Percentiles rank a stretch among this genome's conserved stretches.
Conservation (phyloP, 92 coral and sea anemone species). For the Phenganax stokvisi region DNA sequence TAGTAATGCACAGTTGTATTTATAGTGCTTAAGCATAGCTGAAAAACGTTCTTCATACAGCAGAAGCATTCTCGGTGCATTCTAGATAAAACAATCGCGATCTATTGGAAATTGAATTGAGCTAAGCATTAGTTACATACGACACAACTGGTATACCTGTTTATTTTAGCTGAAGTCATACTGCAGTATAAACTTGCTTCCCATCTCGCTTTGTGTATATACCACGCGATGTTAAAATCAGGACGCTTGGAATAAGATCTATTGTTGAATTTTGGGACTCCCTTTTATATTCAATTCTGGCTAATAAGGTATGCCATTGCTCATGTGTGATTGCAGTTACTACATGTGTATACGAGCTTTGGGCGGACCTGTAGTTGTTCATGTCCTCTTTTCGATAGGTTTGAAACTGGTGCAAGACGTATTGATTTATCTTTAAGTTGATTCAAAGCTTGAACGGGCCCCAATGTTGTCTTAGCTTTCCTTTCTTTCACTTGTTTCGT, state of each 20-base stretch:
- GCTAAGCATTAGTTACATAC: not conserved
- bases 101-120: constrained; percentile 6
- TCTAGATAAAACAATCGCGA: too few relatives aligned
- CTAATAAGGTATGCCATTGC: not conserved
- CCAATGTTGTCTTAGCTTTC: not conserved
- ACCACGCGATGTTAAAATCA: not conserved
- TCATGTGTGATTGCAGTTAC: not conserved
- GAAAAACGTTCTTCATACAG: too few relatives aligned
- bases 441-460: not conserved
- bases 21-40: too few relatives aligned
- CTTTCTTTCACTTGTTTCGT: not conserved
- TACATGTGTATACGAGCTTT: not conserved
- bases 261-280: not conserved
- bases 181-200: not conserved
- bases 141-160: constrained; percentile 30
- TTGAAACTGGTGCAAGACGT: not conserved
- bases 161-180: constrained; percentile 34
- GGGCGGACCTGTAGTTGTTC: constrained; percentile 8
- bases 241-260: not conserved
- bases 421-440: not conserved
- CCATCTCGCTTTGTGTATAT: not conserved
- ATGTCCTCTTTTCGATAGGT: not conserved
- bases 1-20: not conserved
- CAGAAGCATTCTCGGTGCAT: not conserved
- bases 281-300: not conserved